Evolutionary conservation across 2,113 vertebrate genomes (phyloP), one percentile per base, ranked within the genome.

Genomic region (Nyctereutes procyonoides): DNA sequence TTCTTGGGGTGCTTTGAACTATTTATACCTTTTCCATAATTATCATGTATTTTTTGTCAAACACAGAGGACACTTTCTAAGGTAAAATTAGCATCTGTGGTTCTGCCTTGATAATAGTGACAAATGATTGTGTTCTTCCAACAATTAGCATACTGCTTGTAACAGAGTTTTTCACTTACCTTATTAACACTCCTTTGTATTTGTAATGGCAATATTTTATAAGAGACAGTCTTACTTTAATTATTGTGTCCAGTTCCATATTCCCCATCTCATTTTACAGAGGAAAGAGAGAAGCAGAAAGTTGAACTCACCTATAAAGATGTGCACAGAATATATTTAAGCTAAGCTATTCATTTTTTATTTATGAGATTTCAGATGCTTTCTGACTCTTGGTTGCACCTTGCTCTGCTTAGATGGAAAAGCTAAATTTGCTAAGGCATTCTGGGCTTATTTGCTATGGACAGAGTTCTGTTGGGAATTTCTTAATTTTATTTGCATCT

Each of bases 41-140:
- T 69, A 69, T 28, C 38, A 95, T 81, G 26, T 79, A 13, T 48
- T 65, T 91, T 92, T 67, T 0, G 73, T 85, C 55, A 95, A 79
- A 83, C 56, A 62, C 51, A 80, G 35, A 71, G 10, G 12, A 48
- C 38, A 60, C 43, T 62, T 95, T 95, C 22, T 62, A 82, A 73
- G 81, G 10, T 81, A 30, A 53, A 81, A 81, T 90, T 65, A 88
- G 8, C 53, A 77, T 77, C 69, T 93, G 86, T 85, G n/a, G 35
- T 92, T 96, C 86, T 96, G 19, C 89, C 55, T 92, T 63, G 48
- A 73, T 55, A 35, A 65, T 28, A 62, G 79, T 55, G 35, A 90
- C 17, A 90, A 81, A 56, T 90, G 38, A 86, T 55, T 67, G 28
- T 74, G 69, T 95, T 80, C 38, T 73, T 83, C 15, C 56, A 32